phyloP scores from a whole-genome alignment of 1,140 invertebrate species.

The Kradibia gibbosae region DNA sequence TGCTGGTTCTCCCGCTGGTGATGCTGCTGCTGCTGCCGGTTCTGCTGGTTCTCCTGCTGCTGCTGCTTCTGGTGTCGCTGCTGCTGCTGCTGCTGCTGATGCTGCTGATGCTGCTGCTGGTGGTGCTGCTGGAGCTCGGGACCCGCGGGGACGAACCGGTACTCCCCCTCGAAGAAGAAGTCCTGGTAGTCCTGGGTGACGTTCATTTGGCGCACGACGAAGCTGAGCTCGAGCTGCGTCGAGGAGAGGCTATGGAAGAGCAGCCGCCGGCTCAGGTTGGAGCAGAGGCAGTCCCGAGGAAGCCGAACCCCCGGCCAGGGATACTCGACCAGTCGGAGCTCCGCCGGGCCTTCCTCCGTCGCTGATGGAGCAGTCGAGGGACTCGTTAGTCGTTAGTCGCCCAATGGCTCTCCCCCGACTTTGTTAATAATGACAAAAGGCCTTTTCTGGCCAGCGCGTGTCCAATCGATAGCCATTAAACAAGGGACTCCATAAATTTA shows the following conservation, averaged over 20 bases:
- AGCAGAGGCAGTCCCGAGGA: slow-evolving; percentile 82
- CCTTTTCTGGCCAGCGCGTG: background rate
- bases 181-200: slow-evolving; percentile 86
- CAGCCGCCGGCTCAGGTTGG: slow-evolving; percentile 77
- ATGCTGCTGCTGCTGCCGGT: slow-evolving; percentile 42
- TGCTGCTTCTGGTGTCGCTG: background rate
- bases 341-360: slow-evolving; percentile 73
- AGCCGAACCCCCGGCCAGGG: slow-evolving; percentile 82
- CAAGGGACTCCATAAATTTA: background rate
- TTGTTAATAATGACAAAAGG: too few species aligned
- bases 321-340: slow-evolving; percentile 81
- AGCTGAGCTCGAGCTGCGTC: slow-evolving; percentile 80
- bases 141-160: slow-evolving; percentile 77
- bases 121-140: slow-evolving; percentile 37
- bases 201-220: slow-evolving; percentile 84
- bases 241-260: slow-evolving; percentile 78
- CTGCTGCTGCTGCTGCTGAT: slow-evolving; percentile 65
- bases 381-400: background rate
- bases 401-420: too few species aligned
- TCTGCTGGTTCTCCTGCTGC: slow-evolving; percentile 55
- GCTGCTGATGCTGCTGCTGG: slow-evolving; percentile 19
- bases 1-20: background rate
- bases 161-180: slow-evolving; percentile 86
- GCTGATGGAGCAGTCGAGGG: too few species aligned
- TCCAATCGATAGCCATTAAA: background rate